Base-by-base conservation (phyloP, 2,888 invertebrate species). In the Bombylius major region DNA sequence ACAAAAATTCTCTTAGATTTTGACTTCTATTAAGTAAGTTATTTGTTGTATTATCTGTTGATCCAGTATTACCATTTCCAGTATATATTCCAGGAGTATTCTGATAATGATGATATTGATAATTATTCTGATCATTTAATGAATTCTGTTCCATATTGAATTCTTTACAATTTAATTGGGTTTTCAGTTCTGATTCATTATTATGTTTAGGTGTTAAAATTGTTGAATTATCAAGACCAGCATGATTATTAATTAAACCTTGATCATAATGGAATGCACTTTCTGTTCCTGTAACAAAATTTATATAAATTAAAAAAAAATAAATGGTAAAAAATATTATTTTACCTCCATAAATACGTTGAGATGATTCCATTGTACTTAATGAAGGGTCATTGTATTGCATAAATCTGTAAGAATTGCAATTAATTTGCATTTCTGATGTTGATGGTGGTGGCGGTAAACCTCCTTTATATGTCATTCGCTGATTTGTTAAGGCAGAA, bases 1-100 rank as follows among this genome's bases (percentile, higher is more conserved):
- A 62, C 4, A 75, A 64, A 52, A 73, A 75, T 59, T 75, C 74
- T 1, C 74, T 67, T 31, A 75, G 63, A 53, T 70, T 74, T 39
- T 71, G 67, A 52, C 66, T 68, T 57, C 69, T 45, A 14, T 12
- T 44, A 44, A 5, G 5, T 44, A 5, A 44, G 4, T 44, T 42
- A 11, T 11, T 11, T 42, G 39, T 42, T 42, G 34, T 36, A 36
- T 36, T 36, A 36, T 36, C 8, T 36, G 5, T 8, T 36, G 34
- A 36, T 36, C 7, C 8, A 7, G 34, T 36, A 36, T 36, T 8
- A 3, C 5, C 8, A 7, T 36, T 8, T 7, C 7, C 34, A 7
- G 34, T 7, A 36, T 36, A 36, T 36, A 7, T 5, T 4, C 5
- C 4, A 4, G 39, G 1, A 42, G 39, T 4, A 5, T 42, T 42